Base-by-base conservation (phyloP, 2,113 vertebrate genomes). In the Stigmatopora argus region DNA sequence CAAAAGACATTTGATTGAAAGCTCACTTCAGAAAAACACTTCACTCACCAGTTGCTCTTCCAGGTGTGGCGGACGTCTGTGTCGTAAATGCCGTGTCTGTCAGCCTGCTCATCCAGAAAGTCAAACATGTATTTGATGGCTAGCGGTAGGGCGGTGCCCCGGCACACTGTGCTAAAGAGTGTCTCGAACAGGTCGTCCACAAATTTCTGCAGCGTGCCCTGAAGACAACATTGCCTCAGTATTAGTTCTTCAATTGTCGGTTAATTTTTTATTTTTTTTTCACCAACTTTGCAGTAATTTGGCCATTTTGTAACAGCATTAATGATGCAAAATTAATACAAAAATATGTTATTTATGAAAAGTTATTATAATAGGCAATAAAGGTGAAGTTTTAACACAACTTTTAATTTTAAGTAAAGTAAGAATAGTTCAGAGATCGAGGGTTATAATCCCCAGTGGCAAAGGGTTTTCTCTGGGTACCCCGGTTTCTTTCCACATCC, bases 41-140 rank as follows among this genome's bases (percentile, higher is more conserved):
- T 18, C n/a, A 44, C 90, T 92, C 81, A 97, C 95, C 95, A 98
- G 83, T 98, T 98, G 89, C 95, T 98, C 85, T 98, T 98, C 95
- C 95, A 98, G 1, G 95, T 98, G 89, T 98, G 95, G 67, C 95
- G 88, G 11, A 98, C 95, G 3, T 96, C 94, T 2, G 90, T 93
- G 89, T 98, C 95, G 0, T 95, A 91, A 88, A 98, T 98, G 84
- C 90, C 81, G 23, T 98, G 95, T 66, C 90, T 91, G 85, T 98
- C 95, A 0, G 95, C 95, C 84, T 98, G 95, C 87, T 98, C 95
- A 34, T 98, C 95, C 91, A 98, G 82, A 88, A 97, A 97, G 56
- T 97, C 95, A 3, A 97, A 97, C 95, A 97, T 97, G 78, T 98
- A 98, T 79, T 98, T 98, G 89, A 98, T 98, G 72, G 95, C 94